Evolutionary conservation across 2,113 vertebrate species (phyloP).

Genomic region (Protobothrops mucrosquamatus): DNA sequence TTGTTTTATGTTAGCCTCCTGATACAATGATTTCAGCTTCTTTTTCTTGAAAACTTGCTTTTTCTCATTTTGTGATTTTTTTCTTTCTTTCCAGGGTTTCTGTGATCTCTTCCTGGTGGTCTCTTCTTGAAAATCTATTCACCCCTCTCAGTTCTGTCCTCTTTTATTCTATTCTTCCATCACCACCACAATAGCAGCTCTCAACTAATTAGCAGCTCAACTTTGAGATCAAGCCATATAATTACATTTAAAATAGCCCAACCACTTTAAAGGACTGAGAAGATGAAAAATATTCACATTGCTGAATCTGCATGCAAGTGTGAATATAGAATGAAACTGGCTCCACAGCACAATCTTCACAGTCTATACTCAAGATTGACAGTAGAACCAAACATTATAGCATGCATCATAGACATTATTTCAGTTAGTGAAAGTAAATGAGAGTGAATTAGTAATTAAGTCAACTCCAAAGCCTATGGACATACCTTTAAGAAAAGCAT

Average conservation of each 20-base stretch:
- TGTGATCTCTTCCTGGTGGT: background rate
- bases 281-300: background rate
- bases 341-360: background rate
- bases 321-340: background rate
- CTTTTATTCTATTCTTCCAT: background rate
- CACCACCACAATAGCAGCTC: background rate
- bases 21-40: background rate
- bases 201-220: background rate
- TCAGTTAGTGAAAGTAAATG: background rate
- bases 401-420: background rate
- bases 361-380: background rate
- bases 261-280: background rate
- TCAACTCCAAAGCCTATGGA: background rate
- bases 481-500: background rate
- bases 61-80: background rate
- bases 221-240: background rate
- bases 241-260: background rate
- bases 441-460: background rate
- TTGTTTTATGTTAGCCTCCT: background rate
- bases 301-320: background rate
- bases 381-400: background rate
- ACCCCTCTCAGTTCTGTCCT: background rate
- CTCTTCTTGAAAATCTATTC: background rate
- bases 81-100: background rate
- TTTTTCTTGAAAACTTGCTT: background rate